phyloP scores from a whole-genome alignment of 64 coral and sea anemone species.

The Montipora foliosa region DNA sequence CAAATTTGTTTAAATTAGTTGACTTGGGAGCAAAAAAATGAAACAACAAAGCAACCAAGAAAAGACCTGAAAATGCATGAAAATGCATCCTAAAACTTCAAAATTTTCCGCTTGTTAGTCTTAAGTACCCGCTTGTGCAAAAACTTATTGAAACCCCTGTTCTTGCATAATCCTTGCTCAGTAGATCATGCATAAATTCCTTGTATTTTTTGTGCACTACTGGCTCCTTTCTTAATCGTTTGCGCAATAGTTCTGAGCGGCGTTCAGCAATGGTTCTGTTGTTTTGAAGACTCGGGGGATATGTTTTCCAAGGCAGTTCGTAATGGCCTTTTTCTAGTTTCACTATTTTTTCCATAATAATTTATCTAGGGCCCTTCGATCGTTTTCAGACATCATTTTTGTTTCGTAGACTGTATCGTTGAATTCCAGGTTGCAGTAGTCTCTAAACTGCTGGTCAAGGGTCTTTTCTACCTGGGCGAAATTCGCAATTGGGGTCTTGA shows the following conservation, averaged over 20 bases:
- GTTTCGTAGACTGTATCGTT: background rate
- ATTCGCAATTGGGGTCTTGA: background rate
- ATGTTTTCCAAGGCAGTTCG: constrained; percentile 38
- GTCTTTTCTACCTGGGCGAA: background rate
- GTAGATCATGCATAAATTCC: constrained; percentile 10
- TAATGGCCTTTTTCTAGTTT: constrained; percentile 62
- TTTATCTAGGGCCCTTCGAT: constrained; percentile 11
- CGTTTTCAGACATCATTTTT: constrained; percentile 34
- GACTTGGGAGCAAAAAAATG: too few species aligned
- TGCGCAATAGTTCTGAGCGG: constrained; percentile 4
- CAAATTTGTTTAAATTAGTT: too few species aligned
- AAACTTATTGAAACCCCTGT: too few species aligned
- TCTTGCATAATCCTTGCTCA: constrained; percentile 18
- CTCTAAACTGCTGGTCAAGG: background rate
- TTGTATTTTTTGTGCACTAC: constrained; percentile 33
- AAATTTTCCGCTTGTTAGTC: too few species aligned
- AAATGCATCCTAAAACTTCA: too few species aligned
- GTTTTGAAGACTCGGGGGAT: constrained; percentile 11
- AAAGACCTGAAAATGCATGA: too few species aligned
- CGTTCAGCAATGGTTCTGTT: constrained; percentile 43
- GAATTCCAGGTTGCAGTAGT: background rate
- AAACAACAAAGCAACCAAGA: too few species aligned
- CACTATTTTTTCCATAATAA: constrained; percentile 13
- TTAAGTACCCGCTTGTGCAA: too few species aligned
- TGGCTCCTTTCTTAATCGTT: constrained; percentile 20